Percentiles rank a stretch among this genome's conserved stretches.
Evolutionary conservation across 92 coral and sea anemone genomes (phyloP).

Genomic region (Zoanthus sociatus): DNA sequence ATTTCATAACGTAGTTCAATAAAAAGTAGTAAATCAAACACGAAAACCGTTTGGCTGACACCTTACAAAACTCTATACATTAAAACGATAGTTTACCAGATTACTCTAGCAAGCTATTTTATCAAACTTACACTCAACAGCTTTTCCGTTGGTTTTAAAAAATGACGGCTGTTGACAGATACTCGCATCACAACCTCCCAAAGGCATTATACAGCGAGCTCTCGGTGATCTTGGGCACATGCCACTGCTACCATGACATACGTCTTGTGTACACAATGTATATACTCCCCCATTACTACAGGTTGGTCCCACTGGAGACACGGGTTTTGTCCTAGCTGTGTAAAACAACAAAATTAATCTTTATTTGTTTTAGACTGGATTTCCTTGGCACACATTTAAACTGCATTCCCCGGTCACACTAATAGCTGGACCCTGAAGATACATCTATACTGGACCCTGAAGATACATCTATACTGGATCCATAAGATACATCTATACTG

Average conservation of each 20-base stretch:
- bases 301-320: constrained; percentile 1
- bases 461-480: too few species aligned
- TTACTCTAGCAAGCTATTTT: not conserved
- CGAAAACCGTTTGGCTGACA: too few species aligned
- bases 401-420: too few species aligned
- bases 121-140: constrained; percentile 25
- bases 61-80: not conserved
- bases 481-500: too few species aligned
- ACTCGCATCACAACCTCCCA: constrained; percentile 31
- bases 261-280: constrained; percentile 14
- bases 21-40: too few species aligned
- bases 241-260: constrained; percentile 24
- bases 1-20: too few species aligned
- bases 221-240: constrained; percentile 38
- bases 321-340: not conserved
- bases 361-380: not conserved
- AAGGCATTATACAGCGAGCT: constrained; percentile 46
- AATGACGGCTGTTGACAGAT: constrained; percentile 8
- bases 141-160: constrained; percentile 29
- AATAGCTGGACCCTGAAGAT: too few species aligned
- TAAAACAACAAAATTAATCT: not conserved
- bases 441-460: too few species aligned
- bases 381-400: too few species aligned
- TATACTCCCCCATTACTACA: constrained; percentile 9
- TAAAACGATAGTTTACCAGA: not conserved